These are phyloP conservation scores for Limnephilus lunatus DNA, from an alignment of 2,888 invertebrate species.

Conservation along the genomic window DNA sequence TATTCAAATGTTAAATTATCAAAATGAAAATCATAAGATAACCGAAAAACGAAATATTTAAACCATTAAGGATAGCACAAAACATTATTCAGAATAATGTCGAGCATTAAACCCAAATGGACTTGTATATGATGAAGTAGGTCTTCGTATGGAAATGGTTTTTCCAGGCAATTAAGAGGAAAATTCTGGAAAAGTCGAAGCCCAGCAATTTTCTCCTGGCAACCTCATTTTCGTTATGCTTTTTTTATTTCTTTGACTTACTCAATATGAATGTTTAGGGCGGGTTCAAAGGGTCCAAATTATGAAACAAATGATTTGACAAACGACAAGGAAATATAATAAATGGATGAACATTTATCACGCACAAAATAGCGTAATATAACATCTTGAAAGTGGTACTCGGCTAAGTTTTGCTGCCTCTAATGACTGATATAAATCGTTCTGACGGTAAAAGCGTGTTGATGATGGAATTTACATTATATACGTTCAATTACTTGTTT, in stretches of 20 bases:
- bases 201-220: background rate
- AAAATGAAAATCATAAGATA: background rate
- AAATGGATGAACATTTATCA: slow-evolving; percentile 53
- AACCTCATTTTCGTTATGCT: background rate
- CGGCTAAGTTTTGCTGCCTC: background rate
- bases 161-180: background rate
- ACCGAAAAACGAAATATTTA: background rate
- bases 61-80: slow-evolving; percentile 12
- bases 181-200: background rate
- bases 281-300: slow-evolving; percentile 29
- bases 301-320: slow-evolving; percentile 61
- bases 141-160: background rate
- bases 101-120: slow-evolving; percentile 14
- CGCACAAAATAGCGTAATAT: background rate
- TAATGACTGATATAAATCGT: background rate
- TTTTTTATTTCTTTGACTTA: slow-evolving; percentile 18
- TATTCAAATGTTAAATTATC: background rate
- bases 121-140: background rate
- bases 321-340: slow-evolving; percentile 55
- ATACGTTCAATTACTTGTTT: background rate
- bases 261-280: slow-evolving; percentile 35
- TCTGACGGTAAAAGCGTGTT: background rate
- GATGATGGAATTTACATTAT: background rate
- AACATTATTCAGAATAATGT: slow-evolving; percentile 39
- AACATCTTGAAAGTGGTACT: background rate